phyloP scores from a whole-genome alignment of 2,888 invertebrate species.

The Microctonus hyperodae region DNA sequence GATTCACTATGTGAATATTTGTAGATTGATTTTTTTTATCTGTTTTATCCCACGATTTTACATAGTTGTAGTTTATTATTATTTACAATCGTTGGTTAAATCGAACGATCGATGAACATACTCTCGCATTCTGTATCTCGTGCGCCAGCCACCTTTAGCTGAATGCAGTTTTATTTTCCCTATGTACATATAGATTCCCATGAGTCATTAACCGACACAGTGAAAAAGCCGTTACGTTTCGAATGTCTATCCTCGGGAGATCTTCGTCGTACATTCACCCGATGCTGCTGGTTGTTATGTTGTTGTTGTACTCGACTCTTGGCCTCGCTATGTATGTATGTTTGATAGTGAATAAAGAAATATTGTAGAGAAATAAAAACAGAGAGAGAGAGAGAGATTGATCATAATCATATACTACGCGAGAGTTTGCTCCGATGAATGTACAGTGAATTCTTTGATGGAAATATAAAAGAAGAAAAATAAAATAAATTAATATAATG shows the following conservation, averaged over 20 bases:
- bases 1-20: not conserved
- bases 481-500: not conserved
- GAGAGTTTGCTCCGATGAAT: not conserved
- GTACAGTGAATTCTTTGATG: constrained; percentile 13
- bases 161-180: not conserved
- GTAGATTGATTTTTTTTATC: constrained; percentile 4
- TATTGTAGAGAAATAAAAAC: not conserved
- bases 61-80: not conserved
- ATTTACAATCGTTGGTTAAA: not conserved
- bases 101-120: constrained; percentile 27
- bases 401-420: constrained; percentile 1
- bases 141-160: constrained; percentile 12
- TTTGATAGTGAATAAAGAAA: constrained; percentile 13
- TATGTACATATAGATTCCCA: constrained; percentile 14
- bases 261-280: constrained; percentile 31
- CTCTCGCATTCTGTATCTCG: constrained; percentile 23
- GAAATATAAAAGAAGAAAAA: not conserved
- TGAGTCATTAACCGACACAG: constrained; percentile 30
- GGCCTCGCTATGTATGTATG: not conserved
- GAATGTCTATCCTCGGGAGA: constrained; percentile 18
- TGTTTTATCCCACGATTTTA: constrained; percentile 18
- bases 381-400: not conserved
- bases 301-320: not conserved
- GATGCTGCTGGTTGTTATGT: constrained; percentile 5
- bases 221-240: constrained; percentile 32